Percentiles rank a stretch among this genome's conserved stretches.
These are phyloP conservation scores for Halesus radiatus DNA, from an alignment of 1,140 invertebrate species.

Conservation along the genomic window DNA sequence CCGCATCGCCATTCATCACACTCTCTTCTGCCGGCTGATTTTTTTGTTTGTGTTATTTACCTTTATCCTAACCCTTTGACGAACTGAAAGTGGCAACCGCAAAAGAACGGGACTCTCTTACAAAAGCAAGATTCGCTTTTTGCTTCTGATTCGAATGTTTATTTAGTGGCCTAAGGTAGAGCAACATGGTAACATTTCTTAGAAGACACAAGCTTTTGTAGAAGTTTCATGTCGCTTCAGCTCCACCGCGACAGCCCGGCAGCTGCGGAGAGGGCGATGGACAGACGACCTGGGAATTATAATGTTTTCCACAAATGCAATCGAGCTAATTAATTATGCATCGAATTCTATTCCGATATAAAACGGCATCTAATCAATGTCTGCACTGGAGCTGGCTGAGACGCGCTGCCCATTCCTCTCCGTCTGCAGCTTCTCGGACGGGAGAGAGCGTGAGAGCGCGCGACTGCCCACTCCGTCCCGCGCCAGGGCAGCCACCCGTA, in stretches of 20 bases:
- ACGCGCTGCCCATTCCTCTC: neutral
- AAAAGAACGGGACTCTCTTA: constrained; percentile 15
- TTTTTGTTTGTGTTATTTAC: constrained; percentile 3
- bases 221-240: neutral
- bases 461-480: constrained; percentile 43
- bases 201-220: neutral
- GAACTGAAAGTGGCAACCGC: constrained; percentile 5
- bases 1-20: constrained; percentile 6
- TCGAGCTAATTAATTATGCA: constrained; percentile 31
- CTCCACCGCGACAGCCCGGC: neutral
- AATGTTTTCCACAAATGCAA: neutral
- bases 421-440: neutral
- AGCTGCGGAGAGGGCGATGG: neutral
- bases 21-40: constrained; percentile 1
- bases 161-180: neutral
- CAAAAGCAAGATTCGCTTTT: neutral
- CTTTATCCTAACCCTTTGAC: constrained; percentile 34
- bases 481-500: constrained; percentile 44
- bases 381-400: neutral
- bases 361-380: constrained; percentile 33
- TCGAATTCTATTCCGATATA: constrained; percentile 33
- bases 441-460: constrained; percentile 23
- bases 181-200: neutral
- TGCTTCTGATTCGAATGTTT: neutral
- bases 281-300: no score